Evolutionary conservation across 2,113 vertebrate species (phyloP).

Genomic region (Labrus mixtus): DNA sequence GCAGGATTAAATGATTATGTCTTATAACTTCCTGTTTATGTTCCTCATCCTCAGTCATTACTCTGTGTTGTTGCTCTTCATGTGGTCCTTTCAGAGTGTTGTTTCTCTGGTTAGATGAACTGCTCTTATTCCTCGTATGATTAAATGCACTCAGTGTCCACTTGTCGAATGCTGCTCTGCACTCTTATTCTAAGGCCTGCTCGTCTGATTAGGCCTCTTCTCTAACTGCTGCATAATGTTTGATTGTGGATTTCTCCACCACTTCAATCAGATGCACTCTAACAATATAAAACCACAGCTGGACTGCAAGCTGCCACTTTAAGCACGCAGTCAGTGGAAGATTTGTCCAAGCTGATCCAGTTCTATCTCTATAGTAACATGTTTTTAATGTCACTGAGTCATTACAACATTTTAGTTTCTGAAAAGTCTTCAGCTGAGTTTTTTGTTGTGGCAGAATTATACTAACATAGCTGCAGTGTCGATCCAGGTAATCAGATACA

Average conservation of each 20-base stretch:
- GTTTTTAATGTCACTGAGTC: no score
- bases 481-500: no score
- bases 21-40: not conserved
- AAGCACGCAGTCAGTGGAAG: not conserved
- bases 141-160: not conserved
- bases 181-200: not conserved
- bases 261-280: not conserved
- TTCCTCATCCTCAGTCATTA: not conserved
- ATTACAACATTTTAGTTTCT: no score
- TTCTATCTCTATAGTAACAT: no score
- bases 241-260: not conserved
- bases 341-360: no score
- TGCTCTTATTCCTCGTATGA: not conserved
- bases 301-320: not conserved
- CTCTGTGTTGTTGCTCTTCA: not conserved
- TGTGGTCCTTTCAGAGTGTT: not conserved
- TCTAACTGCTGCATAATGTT: not conserved
- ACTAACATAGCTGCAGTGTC: no score
- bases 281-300: not conserved
- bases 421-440: no score
- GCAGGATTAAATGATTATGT: not conserved
- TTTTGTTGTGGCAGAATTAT: no score
- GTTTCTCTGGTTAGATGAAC: not conserved
- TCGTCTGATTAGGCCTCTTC: slow-evolving; percentile 1
- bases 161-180: not conserved